A percentile compares a stretch with the other conserved stretches of the same genome.
Evolutionary conservation across 2,113 vertebrate genomes (phyloP).

Genomic region (Stercorarius parasiticus): DNA sequence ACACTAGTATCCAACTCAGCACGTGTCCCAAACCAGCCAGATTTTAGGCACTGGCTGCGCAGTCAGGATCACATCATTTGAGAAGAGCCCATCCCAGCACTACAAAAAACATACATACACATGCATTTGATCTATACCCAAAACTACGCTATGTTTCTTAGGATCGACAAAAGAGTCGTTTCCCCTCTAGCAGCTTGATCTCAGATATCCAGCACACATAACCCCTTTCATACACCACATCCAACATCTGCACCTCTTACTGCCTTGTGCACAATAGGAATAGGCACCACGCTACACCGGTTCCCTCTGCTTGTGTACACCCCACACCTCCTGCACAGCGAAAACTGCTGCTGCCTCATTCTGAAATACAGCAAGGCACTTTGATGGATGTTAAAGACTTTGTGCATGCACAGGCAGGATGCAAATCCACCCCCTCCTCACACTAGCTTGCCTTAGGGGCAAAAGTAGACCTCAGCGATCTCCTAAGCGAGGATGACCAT

Average conservation of each 20-base stretch:
- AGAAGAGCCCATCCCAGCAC: not conserved
- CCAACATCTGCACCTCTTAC: not conserved
- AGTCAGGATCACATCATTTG: not conserved
- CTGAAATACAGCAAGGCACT: slow-evolving; percentile 63
- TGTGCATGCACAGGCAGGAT: not conserved
- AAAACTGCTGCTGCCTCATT: not conserved
- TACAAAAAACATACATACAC: not conserved
- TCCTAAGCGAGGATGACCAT: not conserved
- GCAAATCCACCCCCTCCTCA: not conserved
- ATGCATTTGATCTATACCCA: not conserved
- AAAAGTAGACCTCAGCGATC: not conserved
- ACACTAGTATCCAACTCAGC: rapidly evolving
- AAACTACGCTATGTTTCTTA: not conserved
- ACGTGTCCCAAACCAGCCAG: not conserved
- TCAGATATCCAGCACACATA: not conserved
- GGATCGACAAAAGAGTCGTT: not conserved
- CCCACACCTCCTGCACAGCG: not conserved
- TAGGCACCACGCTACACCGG: rapidly evolving
- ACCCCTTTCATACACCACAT: not conserved
- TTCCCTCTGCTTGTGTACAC: not conserved
- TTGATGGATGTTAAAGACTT: not conserved
- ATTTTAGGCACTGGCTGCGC: not conserved
- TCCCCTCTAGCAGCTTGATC: not conserved
- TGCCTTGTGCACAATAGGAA: not conserved
- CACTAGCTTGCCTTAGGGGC: not conserved